phyloP scores from a whole-genome alignment of 2,113 vertebrate species.

The Lepisosteus osseus region DNA sequence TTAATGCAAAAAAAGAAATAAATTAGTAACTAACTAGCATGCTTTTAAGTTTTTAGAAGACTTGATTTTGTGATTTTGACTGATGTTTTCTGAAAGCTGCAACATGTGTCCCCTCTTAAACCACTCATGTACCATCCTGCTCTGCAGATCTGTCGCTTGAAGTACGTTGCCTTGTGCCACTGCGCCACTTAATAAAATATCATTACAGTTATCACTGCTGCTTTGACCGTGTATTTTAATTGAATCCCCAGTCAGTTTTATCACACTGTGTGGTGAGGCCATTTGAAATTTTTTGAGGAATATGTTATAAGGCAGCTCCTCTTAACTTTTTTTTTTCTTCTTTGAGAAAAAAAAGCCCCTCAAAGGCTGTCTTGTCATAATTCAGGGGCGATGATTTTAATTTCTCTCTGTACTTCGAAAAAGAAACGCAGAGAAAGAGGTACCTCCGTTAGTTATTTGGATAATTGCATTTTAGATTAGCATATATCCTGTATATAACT shows the following conservation, averaged over 20 bases:
- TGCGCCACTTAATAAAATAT: conserved; percentile 77
- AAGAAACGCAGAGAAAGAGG: conserved; percentile 50
- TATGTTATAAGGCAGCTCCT: conserved; percentile 55
- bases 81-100: conserved; percentile 75
- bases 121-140: conserved; percentile 50
- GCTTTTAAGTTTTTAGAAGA: conserved; percentile 66
- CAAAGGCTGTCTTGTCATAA: conserved; percentile 70
- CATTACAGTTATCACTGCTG: conserved; percentile 66
- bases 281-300: conserved; percentile 70
- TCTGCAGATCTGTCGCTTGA: conserved; percentile 75
- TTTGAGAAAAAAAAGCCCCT: conserved; percentile 46
- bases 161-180: conserved; percentile 62
- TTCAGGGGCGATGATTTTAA: conserved; percentile 77
- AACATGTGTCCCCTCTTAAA: conserved; percentile 72
- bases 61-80: conserved; percentile 67
- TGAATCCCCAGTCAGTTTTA: conserved; percentile 83
- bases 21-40: conserved; percentile 61
- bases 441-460: conserved; percentile 65
- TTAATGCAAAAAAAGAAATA: conserved; percentile 52
- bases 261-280: conserved; percentile 74
- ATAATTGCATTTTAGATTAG: conserved; percentile 68
- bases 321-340: conserved; percentile 43
- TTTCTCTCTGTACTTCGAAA: conserved; percentile 80
- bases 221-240: conserved; percentile 75
- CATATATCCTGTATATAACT: conserved; percentile 16